These are phyloP conservation scores for Eupsilia transversa DNA, from an alignment of 2,888 invertebrate genomes.

Conservation along the genomic window DNA sequence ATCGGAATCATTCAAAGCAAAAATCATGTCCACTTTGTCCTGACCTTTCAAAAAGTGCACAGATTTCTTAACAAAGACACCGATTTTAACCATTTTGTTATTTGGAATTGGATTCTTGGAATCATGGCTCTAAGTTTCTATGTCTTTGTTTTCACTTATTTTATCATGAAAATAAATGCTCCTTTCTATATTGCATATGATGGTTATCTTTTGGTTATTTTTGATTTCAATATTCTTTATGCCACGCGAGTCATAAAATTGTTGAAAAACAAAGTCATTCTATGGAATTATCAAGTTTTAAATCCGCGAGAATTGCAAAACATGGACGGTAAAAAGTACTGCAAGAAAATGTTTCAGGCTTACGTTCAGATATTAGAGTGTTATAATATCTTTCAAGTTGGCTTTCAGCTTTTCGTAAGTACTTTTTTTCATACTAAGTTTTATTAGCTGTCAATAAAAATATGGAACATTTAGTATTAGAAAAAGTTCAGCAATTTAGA, in stretches of 20 bases:
- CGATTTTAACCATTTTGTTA: neutral
- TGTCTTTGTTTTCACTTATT: neutral
- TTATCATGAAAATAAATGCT: rapidly evolving
- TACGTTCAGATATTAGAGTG: slow-evolving; percentile 36
- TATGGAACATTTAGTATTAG: neutral
- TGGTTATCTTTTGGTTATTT: neutral
- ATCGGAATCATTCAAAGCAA: slow-evolving; percentile 5
- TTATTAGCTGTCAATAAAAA: neutral
- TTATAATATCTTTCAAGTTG: slow-evolving; percentile 28
- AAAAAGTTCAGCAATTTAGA: neutral
- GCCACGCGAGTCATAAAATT: slow-evolving; percentile 8
- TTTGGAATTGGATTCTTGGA: slow-evolving; percentile 41
- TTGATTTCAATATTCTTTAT: slow-evolving; percentile 31
- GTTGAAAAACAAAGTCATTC: slow-evolving; percentile 12
- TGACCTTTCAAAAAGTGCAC: slow-evolving; percentile 42
- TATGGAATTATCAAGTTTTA: slow-evolving; percentile 8
- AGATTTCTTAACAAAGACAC: slow-evolving; percentile 19
- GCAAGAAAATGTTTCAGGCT: slow-evolving; percentile 15
- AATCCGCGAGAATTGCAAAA: neutral
- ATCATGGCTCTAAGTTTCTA: neutral
- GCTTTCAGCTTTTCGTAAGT: slow-evolving; percentile 36
- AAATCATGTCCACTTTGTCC: slow-evolving; percentile 9
- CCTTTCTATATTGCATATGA: neutral
- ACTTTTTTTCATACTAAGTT: neutral
- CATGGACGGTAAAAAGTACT: neutral